Base-by-base conservation (phyloP, 2,888 invertebrate genomes). In the Mactromeris polynyma region DNA sequence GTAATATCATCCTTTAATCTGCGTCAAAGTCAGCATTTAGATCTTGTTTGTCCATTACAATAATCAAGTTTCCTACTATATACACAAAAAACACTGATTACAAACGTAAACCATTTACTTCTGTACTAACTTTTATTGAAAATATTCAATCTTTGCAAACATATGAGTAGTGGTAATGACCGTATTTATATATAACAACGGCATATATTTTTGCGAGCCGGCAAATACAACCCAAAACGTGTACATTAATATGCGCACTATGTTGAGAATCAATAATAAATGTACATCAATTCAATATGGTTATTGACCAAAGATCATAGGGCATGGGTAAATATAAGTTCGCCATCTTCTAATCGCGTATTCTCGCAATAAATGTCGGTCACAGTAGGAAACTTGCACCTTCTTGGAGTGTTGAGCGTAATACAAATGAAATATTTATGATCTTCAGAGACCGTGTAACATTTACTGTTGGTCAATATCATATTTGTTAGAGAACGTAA, bases 391-490 rank as follows among this genome's bases (percentile, higher is more conserved):
- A 64, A 64, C n/a, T 64, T 64, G 9, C 26, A 26, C n/a, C 58
- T n/a, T 64, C 26, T 64, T 64, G 26, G 26, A 26, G 26, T n/a
- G 58, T 26, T 1, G 26, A 64, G 58, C 11, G 58, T 26, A 21
- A 64, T 64, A 64, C n/a, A 64, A 64, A 26, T 64, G 58, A 64
- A 64, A n/a, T n/a, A 64, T 64, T 64, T 64, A 64, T 64, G n/a
- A 26, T 64, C 26, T 64, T 26, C 4, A 26, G 58, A 64, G 58
- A 64, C n/a, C 9, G 26, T 46, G 46, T 64, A 64, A 2, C 58
- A 64, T 64, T 17, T 11, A 26, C n/a, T 64, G 2, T 2, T n/a
- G 58, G 58, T 64, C 58, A 64, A n/a, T 64, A 64, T 64, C n/a
- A 64, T n/a, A n/a, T 3, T 64, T 64, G 26, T 26, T 64, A 26